Evolutionary conservation across 2,797 vertebrate genomes (phyloP).

Genomic region (Bradypodion ventrale): DNA sequence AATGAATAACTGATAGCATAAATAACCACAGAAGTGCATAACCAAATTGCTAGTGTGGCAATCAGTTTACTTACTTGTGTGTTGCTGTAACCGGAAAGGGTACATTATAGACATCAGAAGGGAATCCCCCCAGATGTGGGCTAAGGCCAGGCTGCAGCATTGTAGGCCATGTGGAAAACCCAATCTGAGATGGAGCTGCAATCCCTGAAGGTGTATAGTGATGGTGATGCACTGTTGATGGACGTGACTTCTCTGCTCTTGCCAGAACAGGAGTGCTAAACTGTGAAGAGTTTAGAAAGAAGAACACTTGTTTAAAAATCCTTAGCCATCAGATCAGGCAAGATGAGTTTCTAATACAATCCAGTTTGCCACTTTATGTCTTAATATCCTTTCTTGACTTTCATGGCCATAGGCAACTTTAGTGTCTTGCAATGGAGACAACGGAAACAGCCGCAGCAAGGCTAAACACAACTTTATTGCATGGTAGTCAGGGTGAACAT

Average conservation of each 20-base stretch:
- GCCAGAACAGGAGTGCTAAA: constrained; percentile 45
- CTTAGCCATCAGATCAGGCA: fast-evolving
- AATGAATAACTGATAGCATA: neutral
- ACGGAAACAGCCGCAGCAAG: too few relatives aligned
- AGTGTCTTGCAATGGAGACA: too few relatives aligned
- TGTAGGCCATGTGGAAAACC: constrained; percentile 70
- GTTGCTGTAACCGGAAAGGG: constrained; percentile 51
- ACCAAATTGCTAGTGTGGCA: fast-evolving
- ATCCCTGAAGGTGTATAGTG: constrained; percentile 71
- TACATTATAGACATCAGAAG: constrained; percentile 56
- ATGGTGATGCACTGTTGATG: constrained; percentile 80
- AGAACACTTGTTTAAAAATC: constrained; percentile 1
- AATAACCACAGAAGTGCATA: neutral
- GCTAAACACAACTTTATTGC: neutral
- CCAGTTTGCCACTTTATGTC: neutral
- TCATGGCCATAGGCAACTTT: neutral
- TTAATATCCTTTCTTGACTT: neutral
- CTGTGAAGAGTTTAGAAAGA: constrained; percentile 37
- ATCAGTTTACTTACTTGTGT: constrained; percentile 65
- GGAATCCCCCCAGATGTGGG: constrained; percentile 62
- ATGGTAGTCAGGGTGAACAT: too few relatives aligned
- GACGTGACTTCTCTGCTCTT: constrained; percentile 71
- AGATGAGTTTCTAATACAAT: neutral
- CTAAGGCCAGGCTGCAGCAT: constrained; percentile 49
- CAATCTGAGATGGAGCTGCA: constrained; percentile 48